phyloP scores from a whole-genome alignment of 2,113 vertebrate species.

The Plecotus auritus region DNA sequence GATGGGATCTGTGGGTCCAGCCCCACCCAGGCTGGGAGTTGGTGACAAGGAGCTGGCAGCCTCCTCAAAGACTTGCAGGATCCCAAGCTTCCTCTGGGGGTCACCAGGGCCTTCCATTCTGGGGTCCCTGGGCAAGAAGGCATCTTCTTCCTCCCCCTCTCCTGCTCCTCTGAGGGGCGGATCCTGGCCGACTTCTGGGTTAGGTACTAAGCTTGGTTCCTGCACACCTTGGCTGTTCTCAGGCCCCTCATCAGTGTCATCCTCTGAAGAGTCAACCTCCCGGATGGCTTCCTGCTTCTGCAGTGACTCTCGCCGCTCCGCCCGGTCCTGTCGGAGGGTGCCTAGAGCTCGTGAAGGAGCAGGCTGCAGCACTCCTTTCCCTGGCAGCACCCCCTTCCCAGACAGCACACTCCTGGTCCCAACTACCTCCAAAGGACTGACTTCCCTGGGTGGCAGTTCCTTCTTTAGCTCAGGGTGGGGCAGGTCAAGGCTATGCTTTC shows the following conservation, averaged over 20 bases:
- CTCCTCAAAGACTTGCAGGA: conserved; percentile 25
- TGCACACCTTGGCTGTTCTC: conserved; percentile 91
- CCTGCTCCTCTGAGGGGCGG: not conserved
- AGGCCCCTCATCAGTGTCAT: conserved; percentile 93
- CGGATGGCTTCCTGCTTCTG: conserved; percentile 98
- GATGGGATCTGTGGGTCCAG: not conserved
- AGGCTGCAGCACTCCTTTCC: conserved; percentile 89
- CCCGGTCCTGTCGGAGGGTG: conserved; percentile 93
- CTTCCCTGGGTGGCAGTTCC: conserved; percentile 91
- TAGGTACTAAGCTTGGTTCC: conserved; percentile 62
- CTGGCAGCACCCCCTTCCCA: conserved; percentile 81
- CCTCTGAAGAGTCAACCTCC: conserved; percentile 96
- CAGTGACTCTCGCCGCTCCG: conserved; percentile 92
- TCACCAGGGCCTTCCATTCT: not conserved
- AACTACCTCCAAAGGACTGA: conserved; percentile 87
- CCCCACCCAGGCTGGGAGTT: not conserved
- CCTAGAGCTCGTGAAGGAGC: conserved; percentile 88
- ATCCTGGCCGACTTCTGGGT: conserved; percentile 18
- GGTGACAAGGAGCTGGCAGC: not conserved
- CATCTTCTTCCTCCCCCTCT: conserved; percentile 77
- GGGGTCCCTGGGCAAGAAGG: conserved; percentile 79
- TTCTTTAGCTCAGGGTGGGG: conserved; percentile 94
- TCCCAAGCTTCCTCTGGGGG: conserved; percentile 13
- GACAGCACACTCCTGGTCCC: conserved; percentile 79
- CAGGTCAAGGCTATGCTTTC: conserved; percentile 94